phyloP scores from a whole-genome alignment of 1,140 invertebrate genomes.

The Odontomachus brunneus region DNA sequence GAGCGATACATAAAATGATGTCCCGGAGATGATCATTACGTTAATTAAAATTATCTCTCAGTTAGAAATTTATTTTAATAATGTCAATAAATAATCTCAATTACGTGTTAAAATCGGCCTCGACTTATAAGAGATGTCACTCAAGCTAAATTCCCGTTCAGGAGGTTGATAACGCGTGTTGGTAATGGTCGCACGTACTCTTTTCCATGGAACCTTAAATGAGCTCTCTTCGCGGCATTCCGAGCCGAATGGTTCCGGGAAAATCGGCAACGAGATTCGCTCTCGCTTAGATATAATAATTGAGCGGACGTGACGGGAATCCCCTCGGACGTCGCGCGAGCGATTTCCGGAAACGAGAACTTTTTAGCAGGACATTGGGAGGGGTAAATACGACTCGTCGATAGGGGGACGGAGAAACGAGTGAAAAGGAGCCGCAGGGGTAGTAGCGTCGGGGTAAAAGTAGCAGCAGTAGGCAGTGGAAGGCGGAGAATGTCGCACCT shows the following conservation, averaged over 20 bases:
- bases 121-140: neutral
- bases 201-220: neutral
- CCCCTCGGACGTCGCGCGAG: constrained; percentile 37
- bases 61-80: neutral
- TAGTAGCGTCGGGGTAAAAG: constrained; percentile 29
- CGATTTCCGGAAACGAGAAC: constrained; percentile 68
- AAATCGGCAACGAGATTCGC: neutral
- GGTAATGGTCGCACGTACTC: neutral
- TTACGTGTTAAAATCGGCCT: neutral
- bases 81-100: too few species aligned
- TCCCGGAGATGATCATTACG: neutral
- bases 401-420: constrained; percentile 32
- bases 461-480: constrained; percentile 17
- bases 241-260: constrained; percentile 1
- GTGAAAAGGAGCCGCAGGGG: constrained; percentile 39
- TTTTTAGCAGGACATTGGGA: constrained; percentile 67
- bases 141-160: neutral
- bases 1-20: neutral
- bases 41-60: constrained; percentile 12
- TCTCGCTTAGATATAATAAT: constrained; percentile 69
- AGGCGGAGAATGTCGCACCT: constrained; percentile 59
- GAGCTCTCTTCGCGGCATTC: neutral
- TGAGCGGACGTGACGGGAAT: constrained; percentile 73
- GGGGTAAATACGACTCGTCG: constrained; percentile 59
- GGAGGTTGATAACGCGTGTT: neutral